Evolutionary conservation across 1,140 invertebrate genomes (phyloP).

Genomic region (Lasaia peninsularis): DNA sequence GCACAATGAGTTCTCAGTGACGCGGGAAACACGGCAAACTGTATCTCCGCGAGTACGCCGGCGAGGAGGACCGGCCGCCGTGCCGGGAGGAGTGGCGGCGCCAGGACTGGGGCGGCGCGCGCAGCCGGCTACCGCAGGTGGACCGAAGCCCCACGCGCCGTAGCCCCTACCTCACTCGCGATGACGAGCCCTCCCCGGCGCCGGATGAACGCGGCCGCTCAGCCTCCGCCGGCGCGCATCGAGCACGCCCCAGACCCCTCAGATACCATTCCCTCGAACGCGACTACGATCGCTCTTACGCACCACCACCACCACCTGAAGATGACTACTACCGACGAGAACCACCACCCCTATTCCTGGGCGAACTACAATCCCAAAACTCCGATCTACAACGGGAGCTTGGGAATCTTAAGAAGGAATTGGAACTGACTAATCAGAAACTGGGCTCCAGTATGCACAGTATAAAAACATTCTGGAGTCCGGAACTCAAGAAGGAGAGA

Average conservation of each 20-base stretch:
- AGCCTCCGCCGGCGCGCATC: conserved; percentile 68
- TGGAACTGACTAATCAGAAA: conserved; percentile 98
- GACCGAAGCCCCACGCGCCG: conserved; percentile 88
- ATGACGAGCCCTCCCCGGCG: conserved; percentile 87
- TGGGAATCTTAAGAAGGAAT: conserved; percentile 96
- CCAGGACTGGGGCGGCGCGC: conserved; percentile 70
- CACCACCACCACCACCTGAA: conserved; percentile 62
- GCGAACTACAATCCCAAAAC: conserved; percentile 96
- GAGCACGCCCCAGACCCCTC: conserved; percentile 52
- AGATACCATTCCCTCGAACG: conserved; percentile 67
- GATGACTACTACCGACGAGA: conserved; percentile 67
- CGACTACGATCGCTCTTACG: conserved; percentile 68
- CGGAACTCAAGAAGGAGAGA: conserved; percentile 98
- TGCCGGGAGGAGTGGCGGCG: conserved; percentile 70
- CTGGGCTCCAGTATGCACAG: conserved; percentile 99
- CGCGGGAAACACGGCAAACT: conserved; percentile 68
- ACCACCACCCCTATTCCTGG: conserved; percentile 82
- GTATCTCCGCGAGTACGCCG: conserved; percentile 69
- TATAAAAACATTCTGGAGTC: conserved; percentile 99
- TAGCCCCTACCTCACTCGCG: conserved; percentile 82
- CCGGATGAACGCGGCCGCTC: conserved; percentile 76
- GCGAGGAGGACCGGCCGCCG: conserved; percentile 67
- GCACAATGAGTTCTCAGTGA: conserved; percentile 70
- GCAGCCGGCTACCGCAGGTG: conserved; percentile 83
- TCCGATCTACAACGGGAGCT: conserved; percentile 97